Base-by-base conservation (phyloP, 2,888 invertebrate species). In the Heliconius aoede region DNA sequence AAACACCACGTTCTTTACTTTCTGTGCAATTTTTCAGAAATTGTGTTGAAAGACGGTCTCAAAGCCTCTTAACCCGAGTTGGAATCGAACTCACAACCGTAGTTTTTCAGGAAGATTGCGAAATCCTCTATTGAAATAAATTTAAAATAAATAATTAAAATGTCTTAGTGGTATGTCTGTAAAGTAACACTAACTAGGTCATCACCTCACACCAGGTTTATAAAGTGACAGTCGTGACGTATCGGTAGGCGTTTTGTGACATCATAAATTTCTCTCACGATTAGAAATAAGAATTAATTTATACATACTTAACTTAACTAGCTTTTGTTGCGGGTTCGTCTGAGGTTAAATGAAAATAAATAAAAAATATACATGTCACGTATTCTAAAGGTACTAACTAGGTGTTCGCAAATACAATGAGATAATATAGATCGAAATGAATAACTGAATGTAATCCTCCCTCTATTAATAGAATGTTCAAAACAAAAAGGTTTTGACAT, bases 191-290 rank as follows among this genome's bases (percentile, higher is more conserved):
- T 36, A 58, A 69, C 51, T 36, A 61, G 55, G 61, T 36, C 65
- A 65, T 74, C 78, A 36, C 46, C 30, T 40, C 51, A 15, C 26
- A 13, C 36, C 11, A 69, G 60, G 68, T 77, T 79, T 79, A 79
- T 73, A 40, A 79, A 4, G 79, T 77, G 79, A 46, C 76, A 74
- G 67, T 74, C 62, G 26, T 58, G 77, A 74, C 69, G 64, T 61
- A 76, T 68, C 68, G 62, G 71, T 74, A 72, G 74, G 62, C 72
- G 67, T 74, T 74, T 77, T 72, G 64, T 32, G 72, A 77, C 72
- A 74, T 51, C 68, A 74, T 72, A 64, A 36, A 62, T 28, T 28
- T 61, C 40, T 61, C 36, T 26, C 60, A 26, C 36, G 21, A 60
- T 15, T 60, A 40, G 26, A 36, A 72, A 40, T 72, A 21, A 40